These are phyloP conservation scores for Cervus canadensis DNA, from an alignment of 2,113 vertebrate species.

Conservation along the genomic window DNA sequence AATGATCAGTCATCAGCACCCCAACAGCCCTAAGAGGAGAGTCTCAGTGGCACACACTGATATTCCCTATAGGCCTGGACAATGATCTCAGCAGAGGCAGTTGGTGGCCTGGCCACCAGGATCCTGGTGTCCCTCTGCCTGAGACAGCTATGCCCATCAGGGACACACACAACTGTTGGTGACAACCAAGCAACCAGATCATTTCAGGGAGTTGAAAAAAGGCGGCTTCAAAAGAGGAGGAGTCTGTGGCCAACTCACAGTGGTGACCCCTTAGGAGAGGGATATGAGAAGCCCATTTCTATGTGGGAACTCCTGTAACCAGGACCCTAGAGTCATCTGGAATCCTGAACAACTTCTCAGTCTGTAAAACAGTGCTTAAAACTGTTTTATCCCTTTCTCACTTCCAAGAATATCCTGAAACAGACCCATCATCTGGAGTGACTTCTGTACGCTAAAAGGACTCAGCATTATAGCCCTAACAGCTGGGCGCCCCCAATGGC, in stretches of 20 bases:
- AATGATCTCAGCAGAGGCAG: fast-evolving
- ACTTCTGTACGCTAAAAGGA: background rate
- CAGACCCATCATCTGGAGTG: background rate
- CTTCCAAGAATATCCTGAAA: background rate
- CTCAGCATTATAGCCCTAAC: background rate
- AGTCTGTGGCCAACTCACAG: background rate
- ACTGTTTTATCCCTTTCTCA: background rate
- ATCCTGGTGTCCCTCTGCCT: background rate
- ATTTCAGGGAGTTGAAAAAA: background rate
- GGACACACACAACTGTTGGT: background rate
- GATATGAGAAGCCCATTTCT: background rate
- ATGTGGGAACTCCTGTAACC: background rate
- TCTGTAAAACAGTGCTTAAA: too few relatives aligned
- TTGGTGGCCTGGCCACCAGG: background rate
- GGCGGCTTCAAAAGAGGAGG: background rate
- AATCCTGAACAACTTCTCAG: background rate
- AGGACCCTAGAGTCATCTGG: background rate
- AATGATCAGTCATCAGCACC: fast-evolving
- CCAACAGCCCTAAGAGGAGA: too few relatives aligned
- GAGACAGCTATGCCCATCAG: background rate
- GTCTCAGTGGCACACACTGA: background rate
- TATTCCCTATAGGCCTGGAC: fast-evolving
- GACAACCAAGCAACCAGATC: background rate
- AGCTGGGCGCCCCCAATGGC: fast-evolving
- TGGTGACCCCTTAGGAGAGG: background rate